Conservation (phyloP, 2,888 invertebrate genomes). For the Dicyrtoma fusca region DNA sequence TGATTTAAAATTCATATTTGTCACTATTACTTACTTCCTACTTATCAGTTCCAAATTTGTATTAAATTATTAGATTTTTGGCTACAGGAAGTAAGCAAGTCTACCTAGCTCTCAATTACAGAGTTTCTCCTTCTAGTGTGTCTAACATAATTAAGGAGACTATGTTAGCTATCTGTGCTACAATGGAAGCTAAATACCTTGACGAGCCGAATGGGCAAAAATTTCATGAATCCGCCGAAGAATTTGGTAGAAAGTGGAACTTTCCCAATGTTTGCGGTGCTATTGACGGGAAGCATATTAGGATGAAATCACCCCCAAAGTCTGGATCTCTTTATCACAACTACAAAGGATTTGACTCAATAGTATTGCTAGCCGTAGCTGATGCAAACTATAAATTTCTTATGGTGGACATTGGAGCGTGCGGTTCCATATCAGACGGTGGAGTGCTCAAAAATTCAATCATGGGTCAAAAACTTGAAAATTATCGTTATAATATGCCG, state of each 20-base stretch:
- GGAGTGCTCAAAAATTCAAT: conserved; percentile 28
- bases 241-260: conserved; percentile 44
- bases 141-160: conserved; percentile 24
- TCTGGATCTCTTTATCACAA: conserved; percentile 50
- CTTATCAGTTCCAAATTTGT: not conserved
- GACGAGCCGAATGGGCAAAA: not conserved
- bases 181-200: not conserved
- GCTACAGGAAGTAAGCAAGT: conserved; percentile 20
- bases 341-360: conserved; percentile 45
- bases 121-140: conserved; percentile 31
- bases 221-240: not conserved
- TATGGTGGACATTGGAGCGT: conserved; percentile 42
- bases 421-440: conserved; percentile 39
- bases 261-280: conserved; percentile 44
- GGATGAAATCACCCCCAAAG: conserved; percentile 40
- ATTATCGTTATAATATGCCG: conserved; percentile 29
- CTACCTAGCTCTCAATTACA: conserved; percentile 1
- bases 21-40: not conserved
- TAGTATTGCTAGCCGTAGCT: conserved; percentile 38
- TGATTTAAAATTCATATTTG: not conserved
- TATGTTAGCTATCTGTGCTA: conserved; percentile 4
- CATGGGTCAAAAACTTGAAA: conserved; percentile 22
- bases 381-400: conserved; percentile 40
- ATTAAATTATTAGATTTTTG: conserved; percentile 3
- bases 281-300: conserved; percentile 54